Conservation (phyloP, 2,888 invertebrate genomes). For the Pemphredon lugubris region DNA sequence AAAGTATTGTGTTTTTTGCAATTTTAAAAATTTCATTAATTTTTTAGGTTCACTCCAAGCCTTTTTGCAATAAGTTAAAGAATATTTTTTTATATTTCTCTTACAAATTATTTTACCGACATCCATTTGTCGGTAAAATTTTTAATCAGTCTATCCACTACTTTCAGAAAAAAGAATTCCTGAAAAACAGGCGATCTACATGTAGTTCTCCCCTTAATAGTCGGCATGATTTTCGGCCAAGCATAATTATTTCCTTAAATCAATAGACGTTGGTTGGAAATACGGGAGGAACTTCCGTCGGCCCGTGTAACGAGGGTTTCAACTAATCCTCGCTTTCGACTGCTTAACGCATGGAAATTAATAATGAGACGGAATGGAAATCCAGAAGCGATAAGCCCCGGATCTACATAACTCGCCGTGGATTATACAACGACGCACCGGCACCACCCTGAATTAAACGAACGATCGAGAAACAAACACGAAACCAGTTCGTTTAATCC, state of each 20-base stretch:
- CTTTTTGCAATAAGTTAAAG: too few relatives aligned
- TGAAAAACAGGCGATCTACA: too few relatives aligned
- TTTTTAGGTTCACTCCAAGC: too few relatives aligned
- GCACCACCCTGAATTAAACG: slow-evolving; percentile 55
- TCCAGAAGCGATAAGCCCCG: slow-evolving; percentile 63
- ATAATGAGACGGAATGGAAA: slow-evolving; percentile 68
- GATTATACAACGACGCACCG: slow-evolving; percentile 53
- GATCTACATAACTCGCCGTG: slow-evolving; percentile 61
- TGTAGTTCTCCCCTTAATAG: too few relatives aligned
- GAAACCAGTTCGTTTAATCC: slow-evolving; percentile 55
- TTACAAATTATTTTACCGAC: too few relatives aligned
- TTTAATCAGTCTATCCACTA: too few relatives aligned
- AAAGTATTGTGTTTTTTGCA: too few relatives aligned
- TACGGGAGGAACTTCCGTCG: slow-evolving; percentile 40
- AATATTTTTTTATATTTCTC: too few relatives aligned
- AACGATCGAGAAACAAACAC: slow-evolving; percentile 62
- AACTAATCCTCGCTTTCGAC: slow-evolving; percentile 54
- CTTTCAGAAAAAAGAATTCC: too few relatives aligned
- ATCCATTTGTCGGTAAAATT: too few relatives aligned
- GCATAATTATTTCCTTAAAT: slow-evolving; percentile 50
- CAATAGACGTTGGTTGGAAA: slow-evolving; percentile 49
- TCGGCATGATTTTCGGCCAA: slow-evolving; percentile 1
- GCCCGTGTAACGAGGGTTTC: slow-evolving; percentile 52
- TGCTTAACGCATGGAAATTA: slow-evolving; percentile 68
- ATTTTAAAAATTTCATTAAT: too few relatives aligned